A percentile compares a stretch with the other conserved stretches of the same genome.
phyloP scores from a whole-genome alignment of 1,140 invertebrate genomes.

The Dufourea novaeangliae region DNA sequence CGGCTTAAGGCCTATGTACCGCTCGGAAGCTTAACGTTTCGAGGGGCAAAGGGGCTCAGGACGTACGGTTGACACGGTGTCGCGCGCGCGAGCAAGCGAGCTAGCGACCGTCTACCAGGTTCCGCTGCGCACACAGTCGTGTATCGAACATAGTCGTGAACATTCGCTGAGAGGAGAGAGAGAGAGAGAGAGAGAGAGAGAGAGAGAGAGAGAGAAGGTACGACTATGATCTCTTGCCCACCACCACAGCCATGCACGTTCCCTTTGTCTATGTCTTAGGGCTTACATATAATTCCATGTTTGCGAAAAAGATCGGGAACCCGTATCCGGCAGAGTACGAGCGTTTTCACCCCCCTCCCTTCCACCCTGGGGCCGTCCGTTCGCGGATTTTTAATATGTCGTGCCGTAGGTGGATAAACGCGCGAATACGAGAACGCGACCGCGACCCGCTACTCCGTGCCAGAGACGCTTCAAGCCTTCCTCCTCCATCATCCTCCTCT shows the following conservation, averaged over 20 bases:
- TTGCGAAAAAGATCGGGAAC: constrained; percentile 77
- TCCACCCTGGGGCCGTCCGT: neutral
- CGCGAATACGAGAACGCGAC: constrained; percentile 41
- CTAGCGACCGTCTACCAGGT: neutral
- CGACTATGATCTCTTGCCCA: constrained; percentile 19
- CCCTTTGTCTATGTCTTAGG: constrained; percentile 81
- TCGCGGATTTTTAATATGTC: constrained; percentile 79
- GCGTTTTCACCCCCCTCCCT: too few species aligned
- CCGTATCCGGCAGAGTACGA: constrained; percentile 35
- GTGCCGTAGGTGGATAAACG: constrained; percentile 59
- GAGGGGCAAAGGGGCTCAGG: constrained; percentile 57
- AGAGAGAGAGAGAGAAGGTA: neutral
- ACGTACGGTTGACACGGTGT: constrained; percentile 34
- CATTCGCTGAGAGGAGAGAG: neutral
- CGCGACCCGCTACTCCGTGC: constrained; percentile 19
- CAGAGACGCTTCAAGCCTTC: constrained; percentile 13
- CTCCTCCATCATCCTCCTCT: constrained; percentile 2
- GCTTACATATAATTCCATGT: constrained; percentile 81
- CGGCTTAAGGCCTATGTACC: constrained; percentile 78
- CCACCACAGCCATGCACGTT: constrained; percentile 17
- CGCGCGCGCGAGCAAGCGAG: neutral
- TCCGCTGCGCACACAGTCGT: constrained; percentile 12
- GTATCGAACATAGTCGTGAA: constrained; percentile 23
- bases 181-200: neutral
- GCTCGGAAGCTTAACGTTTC: constrained; percentile 73